A percentile compares a stretch with the other conserved stretches of the same genome.
These are phyloP conservation scores for Odontothrips loti DNA, from an alignment of 2,888 invertebrate species.

Conservation along the genomic window DNA sequence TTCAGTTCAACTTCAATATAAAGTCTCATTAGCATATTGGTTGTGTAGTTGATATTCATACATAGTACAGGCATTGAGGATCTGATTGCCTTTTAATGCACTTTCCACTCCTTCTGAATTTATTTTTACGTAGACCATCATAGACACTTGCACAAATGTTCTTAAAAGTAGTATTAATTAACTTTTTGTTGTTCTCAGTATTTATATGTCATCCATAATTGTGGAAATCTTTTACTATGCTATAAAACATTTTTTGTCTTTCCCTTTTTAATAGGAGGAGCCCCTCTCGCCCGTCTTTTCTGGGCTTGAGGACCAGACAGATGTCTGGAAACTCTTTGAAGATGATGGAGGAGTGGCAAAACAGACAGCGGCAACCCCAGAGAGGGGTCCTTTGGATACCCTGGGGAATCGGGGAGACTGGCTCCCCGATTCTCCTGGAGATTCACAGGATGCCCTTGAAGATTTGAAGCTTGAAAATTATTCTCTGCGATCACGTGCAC, in stretches of 20 bases:
- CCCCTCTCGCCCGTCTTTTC: not conserved
- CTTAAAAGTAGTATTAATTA: no score
- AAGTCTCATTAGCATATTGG: not conserved
- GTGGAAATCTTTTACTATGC: no score
- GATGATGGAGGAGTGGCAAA: conserved; percentile 4
- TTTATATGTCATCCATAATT: no score
- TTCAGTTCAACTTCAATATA: not conserved
- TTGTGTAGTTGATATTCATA: no score
- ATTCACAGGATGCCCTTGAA: not conserved
- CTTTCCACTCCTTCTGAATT: no score
- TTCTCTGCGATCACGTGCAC: conserved; percentile 29
- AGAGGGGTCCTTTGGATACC: not conserved
- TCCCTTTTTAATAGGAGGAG: not conserved
- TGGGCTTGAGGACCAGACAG: not conserved
- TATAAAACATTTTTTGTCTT: not conserved
- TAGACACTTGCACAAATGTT: no score
- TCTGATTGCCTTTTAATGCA: no score
- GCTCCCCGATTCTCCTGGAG: not conserved
- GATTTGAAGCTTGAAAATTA: not conserved
- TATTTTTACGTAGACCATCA: no score
- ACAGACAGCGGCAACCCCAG: not conserved
- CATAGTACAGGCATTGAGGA: no score
- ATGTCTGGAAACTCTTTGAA: not conserved
- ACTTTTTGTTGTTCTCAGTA: no score
- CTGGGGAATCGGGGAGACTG: not conserved